Base-by-base conservation (phyloP, 1,140 invertebrate species). In the Heliothis subflexa region DNA sequence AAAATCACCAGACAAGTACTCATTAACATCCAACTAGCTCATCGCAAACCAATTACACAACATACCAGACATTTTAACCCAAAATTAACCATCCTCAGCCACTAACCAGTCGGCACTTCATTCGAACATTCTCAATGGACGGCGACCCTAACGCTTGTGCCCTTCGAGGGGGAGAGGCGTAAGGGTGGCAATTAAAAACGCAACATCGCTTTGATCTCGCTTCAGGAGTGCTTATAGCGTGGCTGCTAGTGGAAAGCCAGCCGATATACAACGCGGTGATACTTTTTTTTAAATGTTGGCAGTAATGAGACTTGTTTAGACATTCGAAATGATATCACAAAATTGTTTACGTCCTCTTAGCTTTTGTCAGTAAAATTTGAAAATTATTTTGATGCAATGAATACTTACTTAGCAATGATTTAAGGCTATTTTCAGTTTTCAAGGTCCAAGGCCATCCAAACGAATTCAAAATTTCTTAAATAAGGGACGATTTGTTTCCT, bases 151-250 rank as follows among this genome's bases (percentile, higher is more conserved):
- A 40, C 33, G 33, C 9, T 40, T 40, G 57, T n/a, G 25, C 72
- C 62, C 74, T 45, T 40, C 28, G 18, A 10, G 72, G 77, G 71
- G 57, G 78, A 21, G 76, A 83, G 72, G 77, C 83, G 85, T 76
- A 79, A 86, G 85, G 59, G 85, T 80, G 84, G 83, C 86, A 87
- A 87, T 87, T 87, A 86, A 82, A 81, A 86, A 83, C 73, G 81
- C 50, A 77, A 78, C 81, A 68, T 81, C 70, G 78, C 85, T 87
- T 87, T 87, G 87, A 87, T 88, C 81, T 79, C 78, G 64, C 74
- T 82, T 71, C 59, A 72, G 50, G 78, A 83, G 83, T 78, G 80
- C 82, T 85, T 82, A 79, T 72, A 54, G 66, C 62, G 61, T 73
- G 47, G 79, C 64, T 64, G 62, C 52, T 64, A 81, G 76, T 81